These are phyloP conservation scores for Oxyscelio sp. DNA, from an alignment of 2,888 invertebrate species.

Conservation along the genomic window DNA sequence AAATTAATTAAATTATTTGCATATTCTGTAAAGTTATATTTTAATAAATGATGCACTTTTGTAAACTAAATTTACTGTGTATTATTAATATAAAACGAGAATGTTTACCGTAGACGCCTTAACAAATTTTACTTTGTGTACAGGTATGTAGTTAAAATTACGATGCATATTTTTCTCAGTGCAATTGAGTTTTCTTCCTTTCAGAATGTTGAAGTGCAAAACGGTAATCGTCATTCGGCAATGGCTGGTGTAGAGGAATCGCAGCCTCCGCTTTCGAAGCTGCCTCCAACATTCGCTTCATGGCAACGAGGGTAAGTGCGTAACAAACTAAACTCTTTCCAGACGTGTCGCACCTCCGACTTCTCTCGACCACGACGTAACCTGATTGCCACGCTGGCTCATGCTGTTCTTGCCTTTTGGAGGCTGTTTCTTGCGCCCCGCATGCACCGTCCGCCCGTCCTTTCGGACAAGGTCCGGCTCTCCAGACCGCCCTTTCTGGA, in stretches of 20 bases:
- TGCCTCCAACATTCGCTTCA: conserved; percentile 68
- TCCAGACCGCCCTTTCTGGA: conserved; percentile 83
- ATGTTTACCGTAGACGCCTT: too few relatives aligned
- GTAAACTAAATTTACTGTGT: too few relatives aligned
- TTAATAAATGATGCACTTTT: too few relatives aligned
- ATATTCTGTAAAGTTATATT: too few relatives aligned
- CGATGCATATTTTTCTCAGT: too few relatives aligned
- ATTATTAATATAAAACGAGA: too few relatives aligned
- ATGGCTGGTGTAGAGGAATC: conserved; percentile 69
- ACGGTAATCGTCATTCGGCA: conserved; percentile 65
- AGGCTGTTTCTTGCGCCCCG: conserved; percentile 53
- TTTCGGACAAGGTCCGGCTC: conserved; percentile 79
- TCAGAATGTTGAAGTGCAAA: conserved; percentile 69
- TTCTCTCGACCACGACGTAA: conserved; percentile 71
- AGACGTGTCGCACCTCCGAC: conserved; percentile 65
- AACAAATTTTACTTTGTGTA: too few relatives aligned
- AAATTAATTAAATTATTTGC: too few relatives aligned
- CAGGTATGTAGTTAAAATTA: too few relatives aligned
- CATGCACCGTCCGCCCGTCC: conserved; percentile 5
- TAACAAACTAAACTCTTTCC: conserved; percentile 73
- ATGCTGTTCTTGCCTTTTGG: conserved; percentile 69
- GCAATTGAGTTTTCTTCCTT: conserved; percentile 60
- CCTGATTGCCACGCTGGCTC: conserved; percentile 63
- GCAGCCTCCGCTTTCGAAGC: conserved; percentile 61
- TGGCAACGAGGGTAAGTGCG: conserved; percentile 75